Percentiles rank a stretch among this genome's conserved stretches.
Conservation (phyloP, 2,797 vertebrate species). For the Tarsius wallacei region DNA sequence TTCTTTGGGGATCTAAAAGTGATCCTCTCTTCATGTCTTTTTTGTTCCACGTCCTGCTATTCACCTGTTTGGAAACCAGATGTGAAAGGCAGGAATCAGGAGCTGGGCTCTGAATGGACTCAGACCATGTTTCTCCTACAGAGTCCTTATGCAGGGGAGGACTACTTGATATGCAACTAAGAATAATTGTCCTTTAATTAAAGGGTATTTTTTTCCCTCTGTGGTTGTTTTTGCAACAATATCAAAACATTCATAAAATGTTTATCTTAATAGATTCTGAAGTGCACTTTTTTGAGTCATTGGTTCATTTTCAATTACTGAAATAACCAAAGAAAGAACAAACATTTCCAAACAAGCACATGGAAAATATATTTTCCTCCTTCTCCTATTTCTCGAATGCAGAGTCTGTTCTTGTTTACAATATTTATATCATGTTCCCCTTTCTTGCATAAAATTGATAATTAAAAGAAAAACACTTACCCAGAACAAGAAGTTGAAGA, state of each 20-base stretch:
- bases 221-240: constrained; percentile 68
- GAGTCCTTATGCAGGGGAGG: background rate
- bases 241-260: constrained; percentile 80
- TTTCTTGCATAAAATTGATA: constrained; percentile 79
- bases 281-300: constrained; percentile 35
- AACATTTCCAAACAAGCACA: constrained; percentile 74
- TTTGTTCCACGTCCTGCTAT: background rate
- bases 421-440: constrained; percentile 72
- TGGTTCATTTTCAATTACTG: constrained; percentile 75
- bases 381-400: constrained; percentile 58
- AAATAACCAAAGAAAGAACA: constrained; percentile 75
- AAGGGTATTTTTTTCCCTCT: constrained; percentile 45
- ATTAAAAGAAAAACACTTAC: constrained; percentile 89
- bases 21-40: background rate
- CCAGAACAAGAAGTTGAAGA: constrained; percentile 93
- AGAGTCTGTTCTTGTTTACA: constrained; percentile 75
- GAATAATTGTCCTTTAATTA: constrained; percentile 67
- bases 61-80: constrained; percentile 66
- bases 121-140: constrained; percentile 5
- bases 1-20: constrained; percentile 46
- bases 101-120: background rate
- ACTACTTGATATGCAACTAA: constrained; percentile 30
- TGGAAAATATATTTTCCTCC: constrained; percentile 65
- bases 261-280: constrained; percentile 71
- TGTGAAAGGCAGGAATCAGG: background rate